Conservation (phyloP, 2,797 vertebrate species). For the Phrynocephalus guinanensis region DNA sequence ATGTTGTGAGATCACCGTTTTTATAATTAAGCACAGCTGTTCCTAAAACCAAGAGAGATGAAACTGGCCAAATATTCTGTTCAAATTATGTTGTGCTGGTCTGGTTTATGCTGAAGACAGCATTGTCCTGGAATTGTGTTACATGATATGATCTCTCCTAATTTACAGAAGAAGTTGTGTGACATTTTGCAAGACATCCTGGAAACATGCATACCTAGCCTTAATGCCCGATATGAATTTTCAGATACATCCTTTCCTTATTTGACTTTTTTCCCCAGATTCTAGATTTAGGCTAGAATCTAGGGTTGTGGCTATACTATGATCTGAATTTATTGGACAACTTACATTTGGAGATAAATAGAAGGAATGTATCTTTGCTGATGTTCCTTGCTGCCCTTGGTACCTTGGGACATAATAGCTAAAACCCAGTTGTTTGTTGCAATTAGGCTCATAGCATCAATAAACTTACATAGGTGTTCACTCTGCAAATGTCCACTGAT, state of each 20-base stretch:
- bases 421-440: not conserved
- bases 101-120: not conserved
- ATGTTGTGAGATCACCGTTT: slow-evolving; percentile 55
- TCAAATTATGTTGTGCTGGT: not conserved
- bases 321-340: not conserved
- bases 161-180: not conserved
- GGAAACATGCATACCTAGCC: not conserved
- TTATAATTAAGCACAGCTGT: not conserved
- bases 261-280: not conserved
- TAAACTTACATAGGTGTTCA: not conserved
- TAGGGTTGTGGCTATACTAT: no score
- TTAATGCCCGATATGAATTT: not conserved
- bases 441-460: not conserved
- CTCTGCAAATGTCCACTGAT: not conserved
- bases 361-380: not conserved
- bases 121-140: not conserved
- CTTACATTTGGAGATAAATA: not conserved
- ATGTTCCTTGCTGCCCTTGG: not conserved
- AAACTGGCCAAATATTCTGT: not conserved
- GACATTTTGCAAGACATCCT: not conserved
- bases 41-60: slow-evolving; percentile 17
- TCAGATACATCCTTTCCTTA: not conserved
- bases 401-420: not conserved
- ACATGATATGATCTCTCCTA: not conserved
- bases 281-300: not conserved